Evolutionary conservation across 2,888 invertebrate genomes (phyloP).

Genomic region (Tinea pellionella): DNA sequence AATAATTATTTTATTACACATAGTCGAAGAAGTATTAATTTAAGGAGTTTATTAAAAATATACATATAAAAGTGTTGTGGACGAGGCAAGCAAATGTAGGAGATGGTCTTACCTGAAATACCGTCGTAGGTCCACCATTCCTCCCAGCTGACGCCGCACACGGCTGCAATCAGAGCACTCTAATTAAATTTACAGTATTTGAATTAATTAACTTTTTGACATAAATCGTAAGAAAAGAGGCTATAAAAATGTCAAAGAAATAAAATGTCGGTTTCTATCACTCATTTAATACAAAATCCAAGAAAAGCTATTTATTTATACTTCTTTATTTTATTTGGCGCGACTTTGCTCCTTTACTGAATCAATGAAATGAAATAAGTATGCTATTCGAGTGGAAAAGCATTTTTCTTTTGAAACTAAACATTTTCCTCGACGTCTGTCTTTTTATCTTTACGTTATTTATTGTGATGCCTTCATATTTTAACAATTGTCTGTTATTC

Average conservation of each 20-base stretch:
- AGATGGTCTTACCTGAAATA: conserved; percentile 81
- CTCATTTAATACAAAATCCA: conserved; percentile 3
- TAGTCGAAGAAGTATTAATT: no score
- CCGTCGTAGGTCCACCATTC: conserved; percentile 98
- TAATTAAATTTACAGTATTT: conserved; percentile 39
- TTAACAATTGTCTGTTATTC: neutral
- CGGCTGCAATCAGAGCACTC: conserved; percentile 73
- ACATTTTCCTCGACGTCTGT: conserved; percentile 28
- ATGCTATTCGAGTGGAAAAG: conserved; percentile 40
- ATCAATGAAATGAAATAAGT: conserved; percentile 39
- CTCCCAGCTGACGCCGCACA: conserved; percentile 87
- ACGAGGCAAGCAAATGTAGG: neutral
- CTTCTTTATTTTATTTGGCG: conserved; percentile 11
- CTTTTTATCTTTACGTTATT: conserved; percentile 11
- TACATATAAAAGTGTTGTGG: neutral
- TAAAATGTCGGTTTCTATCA: neutral
- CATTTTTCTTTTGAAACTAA: conserved; percentile 43
- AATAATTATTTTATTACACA: no score
- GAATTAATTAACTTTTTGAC: neutral
- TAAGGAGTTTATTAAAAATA: no score
- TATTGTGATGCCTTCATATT: neutral
- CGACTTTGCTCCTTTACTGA: conserved; percentile 20
- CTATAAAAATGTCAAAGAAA: neutral
- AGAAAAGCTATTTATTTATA: conserved; percentile 1
- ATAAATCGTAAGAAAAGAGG: neutral